Percentiles rank a stretch among this genome's conserved stretches.
Evolutionary conservation across 2,888 invertebrate species (phyloP).

Genomic region (Sabellastarte sp.): DNA sequence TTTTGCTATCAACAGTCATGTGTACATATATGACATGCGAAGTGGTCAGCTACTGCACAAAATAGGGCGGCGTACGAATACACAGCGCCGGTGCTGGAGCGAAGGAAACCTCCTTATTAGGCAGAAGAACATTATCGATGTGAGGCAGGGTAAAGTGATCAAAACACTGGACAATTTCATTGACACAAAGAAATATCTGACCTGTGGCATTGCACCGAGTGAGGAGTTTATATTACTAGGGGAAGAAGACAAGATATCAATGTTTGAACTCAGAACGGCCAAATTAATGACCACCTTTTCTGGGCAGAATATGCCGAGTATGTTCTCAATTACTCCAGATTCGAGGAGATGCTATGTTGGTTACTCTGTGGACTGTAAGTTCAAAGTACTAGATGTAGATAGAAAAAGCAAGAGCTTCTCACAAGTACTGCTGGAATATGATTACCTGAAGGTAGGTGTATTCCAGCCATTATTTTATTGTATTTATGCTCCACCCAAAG

Average conservation of each 20-base stretch:
- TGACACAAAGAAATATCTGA: conserved; percentile 22
- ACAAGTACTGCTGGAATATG: conserved; percentile 13
- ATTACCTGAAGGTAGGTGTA: conserved; percentile 17
- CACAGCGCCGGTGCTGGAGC: conserved; percentile 22
- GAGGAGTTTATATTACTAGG: conserved; percentile 29
- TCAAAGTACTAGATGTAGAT: conserved; percentile 30
- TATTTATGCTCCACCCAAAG: too few relatives aligned
- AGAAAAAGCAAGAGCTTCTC: conserved; percentile 19
- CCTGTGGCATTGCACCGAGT: conserved; percentile 28
- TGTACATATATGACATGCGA: conserved; percentile 27
- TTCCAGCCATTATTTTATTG: too few relatives aligned
- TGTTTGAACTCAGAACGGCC: conserved; percentile 25
- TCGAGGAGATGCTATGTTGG: conserved; percentile 34
- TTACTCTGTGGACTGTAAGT: conserved; percentile 33
- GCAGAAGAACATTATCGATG: conserved; percentile 32
- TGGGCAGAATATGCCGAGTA: conserved; percentile 28
- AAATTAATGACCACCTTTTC: conserved; percentile 19
- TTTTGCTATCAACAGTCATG: conserved; percentile 24
- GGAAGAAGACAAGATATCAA: conserved; percentile 18
- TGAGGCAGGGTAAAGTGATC: conserved; percentile 14
- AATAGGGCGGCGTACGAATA: conserved; percentile 19
- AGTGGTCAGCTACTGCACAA: conserved; percentile 25
- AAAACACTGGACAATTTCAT: conserved; percentile 26
- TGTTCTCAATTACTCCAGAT: conserved; percentile 32
- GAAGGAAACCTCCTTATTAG: conserved; percentile 24